Evolutionary conservation across 1,140 invertebrate genomes (phyloP), one percentile per base, ranked within the genome.

Genomic region (Melitaea cinxia): DNA sequence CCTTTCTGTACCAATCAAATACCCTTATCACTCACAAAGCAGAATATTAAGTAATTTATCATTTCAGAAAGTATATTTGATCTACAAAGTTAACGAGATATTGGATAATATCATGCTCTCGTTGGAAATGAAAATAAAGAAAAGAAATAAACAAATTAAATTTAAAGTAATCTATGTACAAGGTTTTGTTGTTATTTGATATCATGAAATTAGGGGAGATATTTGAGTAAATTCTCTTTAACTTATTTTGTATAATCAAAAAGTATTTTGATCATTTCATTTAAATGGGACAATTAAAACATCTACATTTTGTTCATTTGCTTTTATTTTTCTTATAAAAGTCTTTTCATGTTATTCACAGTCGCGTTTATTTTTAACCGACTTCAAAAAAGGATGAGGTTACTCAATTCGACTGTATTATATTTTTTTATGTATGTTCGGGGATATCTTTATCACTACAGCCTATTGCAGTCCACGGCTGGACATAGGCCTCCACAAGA

Each of bases 21-120:
- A 56, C 21, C 54, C 54, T 56, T 39, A 39, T 39, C 33, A 39
- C 15, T 45, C 39, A 37, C 6, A 35, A 17, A 56, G 19, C 23
- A 12, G 37, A 56, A 56, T 56, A 56, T 56, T 56, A 56, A 56
- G 23, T 56, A 56, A 56, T 56, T 56, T 56, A 42, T 56, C 23
- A 45, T 56, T 56, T 56, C n/a, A 26, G 12, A 17, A 56, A 26
- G 26, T 56, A 37, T 56, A 35, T 56, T 56, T 56, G 54, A 56
- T 42, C 54, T 56, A 21, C 19, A 26, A 37, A 56, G 54, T 17
- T 56, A 42, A 24, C 33, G 54, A 26, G 12, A 42, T 15, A 42
- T 1, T 21, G 42, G 17, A 21, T 47, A 12, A 47, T 45, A 7
- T 45, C 39, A 10, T 24, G 12, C 21, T 23, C 6, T 47, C 42